Percentiles rank a stretch among this genome's conserved stretches.
These are phyloP conservation scores for Gopherus evgoodei DNA, from an alignment of 2,113 vertebrate genomes.

Conservation along the genomic window DNA sequence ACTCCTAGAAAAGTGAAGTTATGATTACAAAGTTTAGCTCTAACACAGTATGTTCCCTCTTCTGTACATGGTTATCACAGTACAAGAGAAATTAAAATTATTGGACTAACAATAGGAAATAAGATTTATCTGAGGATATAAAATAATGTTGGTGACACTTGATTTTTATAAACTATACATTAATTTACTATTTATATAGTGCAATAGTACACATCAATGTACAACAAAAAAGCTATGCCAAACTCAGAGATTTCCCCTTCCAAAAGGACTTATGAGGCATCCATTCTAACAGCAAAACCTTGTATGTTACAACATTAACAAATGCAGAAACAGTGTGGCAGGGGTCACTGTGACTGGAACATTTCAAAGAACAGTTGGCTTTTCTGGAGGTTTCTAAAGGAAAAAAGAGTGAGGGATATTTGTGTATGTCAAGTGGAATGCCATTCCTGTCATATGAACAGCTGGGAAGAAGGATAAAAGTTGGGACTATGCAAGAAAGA, in stretches of 20 bases:
- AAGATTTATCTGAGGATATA: background rate
- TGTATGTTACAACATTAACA: background rate
- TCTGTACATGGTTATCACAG: background rate
- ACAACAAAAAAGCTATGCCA: background rate
- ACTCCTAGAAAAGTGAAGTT: background rate
- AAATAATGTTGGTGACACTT: accelerated
- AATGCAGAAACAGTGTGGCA: background rate
- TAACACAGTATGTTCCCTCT: background rate
- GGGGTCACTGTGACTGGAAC: background rate
- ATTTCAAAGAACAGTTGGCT: background rate
- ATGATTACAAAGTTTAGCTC: background rate
- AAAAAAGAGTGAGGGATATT: background rate
- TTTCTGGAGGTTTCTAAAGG: background rate
- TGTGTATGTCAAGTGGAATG: background rate
- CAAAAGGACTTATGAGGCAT: accelerated
- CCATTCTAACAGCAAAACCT: background rate
- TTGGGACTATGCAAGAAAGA: background rate
- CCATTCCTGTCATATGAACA: background rate
- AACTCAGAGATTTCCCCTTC: background rate
- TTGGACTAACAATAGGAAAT: background rate
- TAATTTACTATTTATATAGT: background rate
- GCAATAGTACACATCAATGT: background rate
- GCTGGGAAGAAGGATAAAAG: background rate
- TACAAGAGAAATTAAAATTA: background rate
- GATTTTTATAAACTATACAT: background rate